Percentiles rank a stretch among this genome's conserved stretches.
phyloP scores from a whole-genome alignment of 2,113 vertebrate genomes.

The Kryptolebias marmoratus region DNA sequence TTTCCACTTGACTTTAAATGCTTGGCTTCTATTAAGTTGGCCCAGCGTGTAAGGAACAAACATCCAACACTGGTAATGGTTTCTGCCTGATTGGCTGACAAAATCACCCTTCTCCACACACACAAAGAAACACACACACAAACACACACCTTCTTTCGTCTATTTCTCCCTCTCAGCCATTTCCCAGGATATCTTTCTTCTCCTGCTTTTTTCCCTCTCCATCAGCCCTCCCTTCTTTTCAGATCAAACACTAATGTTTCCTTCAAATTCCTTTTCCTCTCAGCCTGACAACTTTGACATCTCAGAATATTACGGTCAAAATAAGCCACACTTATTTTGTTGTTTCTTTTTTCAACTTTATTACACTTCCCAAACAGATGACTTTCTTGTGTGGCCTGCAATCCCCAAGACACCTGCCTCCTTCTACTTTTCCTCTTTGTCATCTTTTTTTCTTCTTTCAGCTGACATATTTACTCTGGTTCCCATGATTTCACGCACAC shows the following conservation, averaged over 20 bases:
- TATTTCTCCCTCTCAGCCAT: conserved; percentile 65
- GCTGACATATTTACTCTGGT: conserved; percentile 54
- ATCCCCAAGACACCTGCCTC: conserved; percentile 52
- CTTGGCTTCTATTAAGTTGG: conserved; percentile 76
- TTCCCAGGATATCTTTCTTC: conserved; percentile 74
- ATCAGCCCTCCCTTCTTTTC: conserved; percentile 65
- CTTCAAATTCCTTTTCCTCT: conserved; percentile 82
- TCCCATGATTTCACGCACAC: conserved; percentile 26
- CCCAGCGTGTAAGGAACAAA: conserved; percentile 70
- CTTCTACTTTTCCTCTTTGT: conserved; percentile 41
- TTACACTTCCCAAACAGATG: conserved; percentile 70
- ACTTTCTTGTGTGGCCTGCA: conserved; percentile 55
- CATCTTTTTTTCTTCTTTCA: conserved; percentile 10
- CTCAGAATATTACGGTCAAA: conserved; percentile 82
- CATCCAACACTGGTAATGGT: conserved; percentile 75
- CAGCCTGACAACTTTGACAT: conserved; percentile 82
- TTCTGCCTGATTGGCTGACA: conserved; percentile 77
- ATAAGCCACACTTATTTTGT: conserved; percentile 62
- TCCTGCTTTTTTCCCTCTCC: conserved; percentile 51
- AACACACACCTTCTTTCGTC: conserved; percentile 14
- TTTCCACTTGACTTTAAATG: conserved; percentile 76
- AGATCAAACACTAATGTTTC: conserved; percentile 83
- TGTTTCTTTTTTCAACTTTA: conserved; percentile 61
- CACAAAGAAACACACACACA: conserved; percentile 5
- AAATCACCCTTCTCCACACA: conserved; percentile 43